Evolutionary conservation across 2,797 vertebrate genomes (phyloP), one percentile per base, ranked within the genome.

Genomic region (Aselliscus stoliczkanus): DNA sequence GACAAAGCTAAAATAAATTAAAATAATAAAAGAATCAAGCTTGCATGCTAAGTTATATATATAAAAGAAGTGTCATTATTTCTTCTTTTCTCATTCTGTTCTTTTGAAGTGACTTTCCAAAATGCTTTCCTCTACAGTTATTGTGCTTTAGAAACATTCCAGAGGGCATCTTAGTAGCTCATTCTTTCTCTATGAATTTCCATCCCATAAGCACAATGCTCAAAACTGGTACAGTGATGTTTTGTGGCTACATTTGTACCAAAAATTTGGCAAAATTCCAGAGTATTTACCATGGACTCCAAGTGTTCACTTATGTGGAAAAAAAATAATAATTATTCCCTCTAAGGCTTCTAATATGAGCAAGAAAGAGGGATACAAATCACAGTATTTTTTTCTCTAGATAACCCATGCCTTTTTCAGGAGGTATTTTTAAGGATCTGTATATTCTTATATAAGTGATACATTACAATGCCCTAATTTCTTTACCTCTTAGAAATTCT

Each of bases 231-330:
- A 67, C 39, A 64, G 44, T 67, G 31, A 93, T 95, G 89, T 88
- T 42, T 77, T 92, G 89, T 80, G 25, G n/a, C 75, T 94, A 56
- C 85, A 96, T 85, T 89, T 86, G 88, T 93, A 96, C 39, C 72
- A 87, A 62, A 82, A 88, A 50, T 81, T 17, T 14, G 82, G 97
- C 62, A 90, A 95, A 91, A 56, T 88, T 96, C 95, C 97, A 98
- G 44, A 86, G 96, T 96, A 98, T 98, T 97, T 98, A 95, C 80
- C 75, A 93, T 1, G 81, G 94, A 92, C 75, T 96, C 69, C 42
- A 72, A 96, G 67, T 64, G 75, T 83, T 97, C 47, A 31, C 50
- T 97, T 79, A 70, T 44, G 65, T 56, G 44, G 88, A 96, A 27
- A 75, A 21, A 98, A 97, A 98, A 97, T 39, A n/a, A n/a, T n/a